Conservation (phyloP, 2,113 vertebrate species). For the Abramis brama region DNA sequence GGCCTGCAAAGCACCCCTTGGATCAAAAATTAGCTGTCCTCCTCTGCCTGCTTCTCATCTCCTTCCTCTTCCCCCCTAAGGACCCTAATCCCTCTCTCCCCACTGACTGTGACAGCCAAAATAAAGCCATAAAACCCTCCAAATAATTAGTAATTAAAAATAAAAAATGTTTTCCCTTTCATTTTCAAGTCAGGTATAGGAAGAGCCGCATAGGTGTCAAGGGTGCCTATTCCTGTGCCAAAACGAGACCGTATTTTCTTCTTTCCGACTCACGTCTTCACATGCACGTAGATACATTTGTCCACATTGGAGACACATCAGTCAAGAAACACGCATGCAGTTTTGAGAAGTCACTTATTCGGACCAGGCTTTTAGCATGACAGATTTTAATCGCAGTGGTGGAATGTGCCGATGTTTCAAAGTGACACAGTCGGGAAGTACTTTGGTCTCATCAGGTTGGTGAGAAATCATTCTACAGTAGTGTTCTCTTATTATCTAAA, state of each 20-base stretch:
- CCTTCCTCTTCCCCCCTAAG: conserved; percentile 78
- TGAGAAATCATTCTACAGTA: conserved; percentile 67
- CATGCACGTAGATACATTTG: conserved; percentile 50
- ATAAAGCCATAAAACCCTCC: conserved; percentile 80
- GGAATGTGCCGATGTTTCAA: conserved; percentile 35
- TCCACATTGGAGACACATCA: conserved; percentile 47
- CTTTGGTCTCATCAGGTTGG: conserved; percentile 55
- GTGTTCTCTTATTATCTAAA: conserved; percentile 38
- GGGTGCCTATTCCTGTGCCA: conserved; percentile 52
- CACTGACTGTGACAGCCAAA: conserved; percentile 81
- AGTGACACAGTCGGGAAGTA: conserved; percentile 45
- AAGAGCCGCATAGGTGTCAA: conserved; percentile 62
- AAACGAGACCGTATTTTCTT: conserved; percentile 41
- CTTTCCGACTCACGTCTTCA: conserved; percentile 54
- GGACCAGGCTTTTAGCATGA: conserved; percentile 1
- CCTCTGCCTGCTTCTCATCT: conserved; percentile 75
- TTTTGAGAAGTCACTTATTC: conserved; percentile 36
- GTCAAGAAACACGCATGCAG: conserved; percentile 58
- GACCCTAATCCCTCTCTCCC: conserved; percentile 79
- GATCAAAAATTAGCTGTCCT: conserved; percentile 88
- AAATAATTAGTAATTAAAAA: conserved; percentile 83
- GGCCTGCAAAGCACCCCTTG: conserved; percentile 84
- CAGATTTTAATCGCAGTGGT: background rate
- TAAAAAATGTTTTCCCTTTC: conserved; percentile 67
- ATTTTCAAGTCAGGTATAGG: conserved; percentile 50